phyloP scores from a whole-genome alignment of 2,797 vertebrate species.

The Setipinna tenuifilis region DNA sequence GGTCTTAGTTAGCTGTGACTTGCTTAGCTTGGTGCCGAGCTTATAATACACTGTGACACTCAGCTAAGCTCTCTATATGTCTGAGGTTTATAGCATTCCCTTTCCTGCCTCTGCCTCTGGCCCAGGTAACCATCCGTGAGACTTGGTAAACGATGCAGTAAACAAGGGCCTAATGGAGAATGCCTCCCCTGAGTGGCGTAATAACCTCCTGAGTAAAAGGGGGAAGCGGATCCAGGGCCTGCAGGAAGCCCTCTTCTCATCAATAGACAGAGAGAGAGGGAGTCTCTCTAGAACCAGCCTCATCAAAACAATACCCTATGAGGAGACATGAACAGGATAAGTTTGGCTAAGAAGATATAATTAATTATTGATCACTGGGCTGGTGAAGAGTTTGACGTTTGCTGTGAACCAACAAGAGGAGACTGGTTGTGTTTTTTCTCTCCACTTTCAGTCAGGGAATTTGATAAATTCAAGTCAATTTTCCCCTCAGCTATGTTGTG shows the following conservation, averaged over 20 bases:
- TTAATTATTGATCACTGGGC: neutral
- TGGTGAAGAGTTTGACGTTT: neutral
- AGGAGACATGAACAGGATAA: neutral
- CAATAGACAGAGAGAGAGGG: neutral
- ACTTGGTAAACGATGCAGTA: neutral
- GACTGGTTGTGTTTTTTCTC: neutral
- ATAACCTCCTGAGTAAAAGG: neutral
- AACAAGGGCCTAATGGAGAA: slow-evolving; percentile 2
- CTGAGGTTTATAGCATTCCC: neutral
- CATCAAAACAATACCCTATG: neutral
- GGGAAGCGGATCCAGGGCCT: neutral
- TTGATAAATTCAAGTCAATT: neutral
- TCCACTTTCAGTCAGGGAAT: neutral
- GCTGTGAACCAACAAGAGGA: neutral
- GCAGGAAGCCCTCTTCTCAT: neutral
- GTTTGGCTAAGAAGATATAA: neutral
- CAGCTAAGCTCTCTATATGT: neutral
- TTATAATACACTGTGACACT: neutral
- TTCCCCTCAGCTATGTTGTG: neutral
- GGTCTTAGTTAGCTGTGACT: no score
- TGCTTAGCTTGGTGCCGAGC: neutral
- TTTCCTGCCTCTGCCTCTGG: neutral
- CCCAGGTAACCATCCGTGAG: slow-evolving; percentile 1
- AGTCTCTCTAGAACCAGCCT: neutral
- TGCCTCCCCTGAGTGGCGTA: neutral